Evolutionary conservation across 2,888 invertebrate genomes (phyloP).

Genomic region (Philereme transversata): DNA sequence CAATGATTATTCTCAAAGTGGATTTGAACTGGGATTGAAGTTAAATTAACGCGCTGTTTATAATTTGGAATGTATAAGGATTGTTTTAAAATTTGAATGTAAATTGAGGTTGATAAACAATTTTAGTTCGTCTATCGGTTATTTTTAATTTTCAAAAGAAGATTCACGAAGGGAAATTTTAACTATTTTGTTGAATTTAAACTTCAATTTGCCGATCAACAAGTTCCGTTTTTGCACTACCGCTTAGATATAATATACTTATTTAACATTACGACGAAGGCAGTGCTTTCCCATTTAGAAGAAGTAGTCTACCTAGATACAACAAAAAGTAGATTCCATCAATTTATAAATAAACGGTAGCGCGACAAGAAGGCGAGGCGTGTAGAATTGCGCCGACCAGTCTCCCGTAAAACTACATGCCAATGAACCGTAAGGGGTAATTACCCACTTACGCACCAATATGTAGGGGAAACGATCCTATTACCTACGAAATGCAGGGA

Average conservation of each 20-base stretch:
- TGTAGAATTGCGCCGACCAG: constrained; percentile 24
- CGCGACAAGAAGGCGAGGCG: constrained; percentile 19
- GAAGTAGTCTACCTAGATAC: neutral
- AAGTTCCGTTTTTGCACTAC: too few species aligned
- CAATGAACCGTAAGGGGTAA: constrained; percentile 39
- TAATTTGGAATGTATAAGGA: too few species aligned
- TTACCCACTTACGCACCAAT: constrained; percentile 38
- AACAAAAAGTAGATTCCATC: constrained; percentile 18
- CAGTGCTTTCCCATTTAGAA: neutral
- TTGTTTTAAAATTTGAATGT: too few species aligned
- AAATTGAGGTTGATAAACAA: too few species aligned
- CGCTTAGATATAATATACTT: too few species aligned
- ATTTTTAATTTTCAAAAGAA: too few species aligned
- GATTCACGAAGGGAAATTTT: too few species aligned
- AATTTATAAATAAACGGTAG: constrained; percentile 19
- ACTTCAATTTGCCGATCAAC: too few species aligned
- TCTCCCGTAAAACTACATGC: constrained; percentile 37
- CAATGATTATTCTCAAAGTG: neutral
- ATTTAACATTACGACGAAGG: too few species aligned
- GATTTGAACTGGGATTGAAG: neutral
- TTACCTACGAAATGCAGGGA: constrained; percentile 9
- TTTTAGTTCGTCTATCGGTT: too few species aligned
- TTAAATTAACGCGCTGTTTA: too few species aligned
- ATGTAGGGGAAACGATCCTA: constrained; percentile 32
- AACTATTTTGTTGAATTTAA: too few species aligned